Evolutionary conservation across 2,113 vertebrate species (phyloP).

Genomic region (Martes martes): DNA sequence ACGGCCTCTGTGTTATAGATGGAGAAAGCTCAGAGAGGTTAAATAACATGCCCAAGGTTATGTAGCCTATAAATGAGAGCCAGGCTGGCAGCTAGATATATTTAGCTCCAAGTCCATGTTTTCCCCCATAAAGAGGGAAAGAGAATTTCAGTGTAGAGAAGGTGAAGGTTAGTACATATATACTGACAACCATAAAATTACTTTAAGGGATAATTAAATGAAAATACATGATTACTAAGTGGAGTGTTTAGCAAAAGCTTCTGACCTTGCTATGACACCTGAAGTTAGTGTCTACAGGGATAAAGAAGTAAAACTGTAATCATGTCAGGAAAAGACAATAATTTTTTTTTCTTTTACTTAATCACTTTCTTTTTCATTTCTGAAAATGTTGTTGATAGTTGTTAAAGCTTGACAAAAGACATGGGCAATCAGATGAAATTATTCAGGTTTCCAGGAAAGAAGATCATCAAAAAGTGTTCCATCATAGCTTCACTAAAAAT

Average conservation of each 20-base stretch:
- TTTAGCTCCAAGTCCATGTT: not conserved
- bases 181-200: not conserved
- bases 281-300: not conserved
- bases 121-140: not conserved
- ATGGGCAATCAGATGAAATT: slow-evolving; percentile 9
- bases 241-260: not conserved
- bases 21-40: not conserved
- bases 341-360: slow-evolving; percentile 25
- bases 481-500: slow-evolving; percentile 34
- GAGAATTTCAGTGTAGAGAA: not conserved
- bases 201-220: slow-evolving; percentile 11
- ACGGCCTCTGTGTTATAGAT: not conserved
- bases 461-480: not conserved
- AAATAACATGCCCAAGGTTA: not conserved
- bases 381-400: not conserved
- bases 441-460: slow-evolving; percentile 48
- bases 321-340: not conserved
- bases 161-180: not conserved
- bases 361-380: not conserved
- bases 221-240: not conserved
- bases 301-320: slow-evolving; percentile 20
- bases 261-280: not conserved
- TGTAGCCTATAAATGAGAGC: not conserved
- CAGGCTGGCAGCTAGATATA: not conserved
- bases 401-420: not conserved